These are phyloP conservation scores for Thecocarcelia acutangulata DNA, from an alignment of 2,888 invertebrate genomes.

Conservation along the genomic window DNA sequence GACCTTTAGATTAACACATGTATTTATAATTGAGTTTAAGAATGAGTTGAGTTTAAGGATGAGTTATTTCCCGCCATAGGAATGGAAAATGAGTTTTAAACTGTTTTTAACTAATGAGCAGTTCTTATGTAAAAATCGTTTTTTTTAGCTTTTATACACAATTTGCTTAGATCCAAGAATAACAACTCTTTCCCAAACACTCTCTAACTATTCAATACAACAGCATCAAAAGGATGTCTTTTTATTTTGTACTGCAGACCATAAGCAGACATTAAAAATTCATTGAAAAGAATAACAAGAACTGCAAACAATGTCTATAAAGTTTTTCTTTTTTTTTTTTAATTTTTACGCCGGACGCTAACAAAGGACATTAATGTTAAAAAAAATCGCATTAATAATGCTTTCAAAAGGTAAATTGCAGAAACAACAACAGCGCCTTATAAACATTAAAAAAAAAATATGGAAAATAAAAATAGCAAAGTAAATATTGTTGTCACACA, in stretches of 20 bases:
- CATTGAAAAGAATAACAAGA: slow-evolving; percentile 11
- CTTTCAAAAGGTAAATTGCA: slow-evolving; percentile 46
- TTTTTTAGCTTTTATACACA: not conserved
- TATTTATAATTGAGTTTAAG: slow-evolving; percentile 15
- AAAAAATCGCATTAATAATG: slow-evolving; percentile 60
- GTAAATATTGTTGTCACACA: slow-evolving; percentile 40
- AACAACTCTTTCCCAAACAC: slow-evolving; percentile 9
- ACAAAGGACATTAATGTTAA: slow-evolving; percentile 12
- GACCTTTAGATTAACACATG: slow-evolving; percentile 31
- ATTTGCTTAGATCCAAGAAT: not conserved
- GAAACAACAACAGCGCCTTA: slow-evolving; percentile 31
- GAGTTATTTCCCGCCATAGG: not conserved
- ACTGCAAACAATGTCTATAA: slow-evolving; percentile 33
- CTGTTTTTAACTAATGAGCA: not conserved
- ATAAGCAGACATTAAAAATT: not conserved
- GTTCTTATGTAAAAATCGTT: not conserved
- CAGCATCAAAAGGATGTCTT: slow-evolving; percentile 14
- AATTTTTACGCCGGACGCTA: not conserved
- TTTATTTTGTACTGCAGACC: slow-evolving; percentile 8
- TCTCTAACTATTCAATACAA: not conserved
- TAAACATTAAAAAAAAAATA: slow-evolving; percentile 4
- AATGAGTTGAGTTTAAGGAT: too few species aligned
- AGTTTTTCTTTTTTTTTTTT: slow-evolving; percentile 11
- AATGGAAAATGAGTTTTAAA: not conserved
- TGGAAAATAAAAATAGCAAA: slow-evolving; percentile 18